Evolutionary conservation across 2,888 invertebrate genomes (phyloP).

Genomic region (Tetragnatha montana): DNA sequence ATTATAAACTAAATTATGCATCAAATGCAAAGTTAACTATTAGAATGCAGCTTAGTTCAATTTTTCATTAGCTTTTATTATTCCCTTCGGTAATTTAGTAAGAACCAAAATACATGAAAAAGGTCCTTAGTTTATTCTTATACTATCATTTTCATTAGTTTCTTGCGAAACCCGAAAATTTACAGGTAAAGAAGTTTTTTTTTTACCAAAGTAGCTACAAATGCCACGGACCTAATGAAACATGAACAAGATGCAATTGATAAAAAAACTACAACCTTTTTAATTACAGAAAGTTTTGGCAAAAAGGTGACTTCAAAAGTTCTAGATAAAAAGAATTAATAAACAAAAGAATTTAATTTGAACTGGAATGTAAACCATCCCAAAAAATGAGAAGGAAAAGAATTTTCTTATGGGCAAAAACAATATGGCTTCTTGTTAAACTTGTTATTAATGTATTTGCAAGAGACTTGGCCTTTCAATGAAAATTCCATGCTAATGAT

Average conservation of each 20-base stretch:
- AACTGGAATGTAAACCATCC: background rate
- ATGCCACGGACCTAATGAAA: background rate
- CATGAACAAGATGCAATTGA: background rate
- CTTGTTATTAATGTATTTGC: conserved; percentile 1
- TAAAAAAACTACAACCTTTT: background rate
- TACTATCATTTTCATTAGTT: background rate
- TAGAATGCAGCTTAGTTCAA: no score
- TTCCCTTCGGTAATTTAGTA: no score
- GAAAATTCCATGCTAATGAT: background rate
- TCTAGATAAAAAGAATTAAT: background rate
- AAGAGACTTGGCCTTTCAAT: background rate
- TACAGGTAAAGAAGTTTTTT: background rate
- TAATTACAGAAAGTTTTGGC: background rate
- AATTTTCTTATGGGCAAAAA: background rate
- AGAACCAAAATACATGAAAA: no score
- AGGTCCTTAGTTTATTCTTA: background rate
- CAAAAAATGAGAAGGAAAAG: background rate
- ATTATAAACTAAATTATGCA: no score
- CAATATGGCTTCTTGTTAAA: conserved; percentile 1
- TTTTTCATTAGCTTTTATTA: no score
- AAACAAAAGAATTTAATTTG: background rate
- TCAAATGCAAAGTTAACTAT: no score
- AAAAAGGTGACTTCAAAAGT: background rate
- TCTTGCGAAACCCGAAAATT: background rate
- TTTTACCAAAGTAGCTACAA: background rate